phyloP scores from a whole-genome alignment of 2,797 vertebrate species.

The Dromococcyx pavoninus region DNA sequence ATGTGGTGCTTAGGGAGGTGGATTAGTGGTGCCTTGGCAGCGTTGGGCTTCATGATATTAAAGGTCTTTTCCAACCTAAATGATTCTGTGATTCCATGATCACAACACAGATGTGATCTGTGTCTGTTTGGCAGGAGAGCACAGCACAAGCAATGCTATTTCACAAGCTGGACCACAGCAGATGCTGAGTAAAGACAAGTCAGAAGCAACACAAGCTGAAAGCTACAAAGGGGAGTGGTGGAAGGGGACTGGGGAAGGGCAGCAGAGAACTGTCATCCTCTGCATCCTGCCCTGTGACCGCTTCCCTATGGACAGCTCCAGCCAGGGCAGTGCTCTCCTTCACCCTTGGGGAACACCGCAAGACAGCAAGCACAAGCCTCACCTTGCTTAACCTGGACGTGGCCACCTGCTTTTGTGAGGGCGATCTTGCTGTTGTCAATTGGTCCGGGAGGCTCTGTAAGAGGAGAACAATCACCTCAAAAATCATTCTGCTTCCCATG shows the following conservation, averaged over 20 bases:
- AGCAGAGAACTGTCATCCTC: neutral
- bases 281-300: neutral
- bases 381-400: conserved; percentile 94
- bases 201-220: neutral
- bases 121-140: neutral
- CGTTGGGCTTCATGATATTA: too few relatives aligned
- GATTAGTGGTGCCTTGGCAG: too few relatives aligned
- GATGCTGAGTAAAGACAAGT: neutral
- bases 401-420: conserved; percentile 88
- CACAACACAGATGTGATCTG: accelerated
- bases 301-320: neutral
- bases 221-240: neutral
- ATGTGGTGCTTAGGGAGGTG: too few relatives aligned
- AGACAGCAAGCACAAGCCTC: neutral
- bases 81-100: too few relatives aligned
- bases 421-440: conserved; percentile 97
- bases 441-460: conserved; percentile 89
- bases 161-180: neutral
- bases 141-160: neutral
- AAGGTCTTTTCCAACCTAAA: too few relatives aligned
- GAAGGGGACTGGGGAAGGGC: neutral
- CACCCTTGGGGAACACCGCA: neutral
- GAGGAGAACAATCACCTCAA: neutral
- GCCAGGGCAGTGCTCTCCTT: neutral
- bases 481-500: accelerated